Evolutionary conservation across 2,888 invertebrate species (phyloP), one percentile per base, ranked within the genome.

Genomic region (Papilio gigon): DNA sequence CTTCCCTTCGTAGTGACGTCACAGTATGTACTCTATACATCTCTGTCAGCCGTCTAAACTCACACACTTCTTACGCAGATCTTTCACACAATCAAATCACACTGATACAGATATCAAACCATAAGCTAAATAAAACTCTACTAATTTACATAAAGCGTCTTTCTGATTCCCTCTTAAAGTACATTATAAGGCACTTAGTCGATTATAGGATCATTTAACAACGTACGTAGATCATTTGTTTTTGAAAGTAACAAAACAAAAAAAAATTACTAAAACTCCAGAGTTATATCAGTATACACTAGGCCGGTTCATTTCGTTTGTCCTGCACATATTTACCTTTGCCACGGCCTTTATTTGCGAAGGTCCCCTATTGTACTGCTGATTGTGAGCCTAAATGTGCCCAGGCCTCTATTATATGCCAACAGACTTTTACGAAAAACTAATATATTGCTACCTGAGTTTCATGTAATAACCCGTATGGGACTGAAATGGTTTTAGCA

Each of bases 291-390:
- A 27, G n/a, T 60, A 62, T 44, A 56, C 63, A 20, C 22, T 42
- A 22, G 62, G 9, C 47, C 14, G 68, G 63, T 58, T 68, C 59
- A 59, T 68, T 59, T 37, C 14, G 59, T 30, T 12, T 37, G 8
- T 14, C 27, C 56, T 11, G 20, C 27, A 44, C 25, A 37, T 68
- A 59, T 64, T 68, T 68, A 67, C 62, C 14, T 74, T 73, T 65
- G 65, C 71, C 47, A 62, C 53, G 50, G 58, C 33, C 63, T 20
- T 37, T 77, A 73, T 77, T 77, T 76, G 71, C 71, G 42, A 44
- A 75, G 74, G 73, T 65, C 71, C 71, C 71, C 74, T 69, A 75
- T 78, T 77, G 74, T 77, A 65, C 64, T 35, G 71, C 70, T 75
- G 75, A 74, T 73, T 74, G 73, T 73, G 66, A 17, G 44, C 58